Evolutionary conservation across 2,113 vertebrate species (phyloP), one percentile per base, ranked within the genome.

Genomic region (Thryonomys swinderianus): DNA sequence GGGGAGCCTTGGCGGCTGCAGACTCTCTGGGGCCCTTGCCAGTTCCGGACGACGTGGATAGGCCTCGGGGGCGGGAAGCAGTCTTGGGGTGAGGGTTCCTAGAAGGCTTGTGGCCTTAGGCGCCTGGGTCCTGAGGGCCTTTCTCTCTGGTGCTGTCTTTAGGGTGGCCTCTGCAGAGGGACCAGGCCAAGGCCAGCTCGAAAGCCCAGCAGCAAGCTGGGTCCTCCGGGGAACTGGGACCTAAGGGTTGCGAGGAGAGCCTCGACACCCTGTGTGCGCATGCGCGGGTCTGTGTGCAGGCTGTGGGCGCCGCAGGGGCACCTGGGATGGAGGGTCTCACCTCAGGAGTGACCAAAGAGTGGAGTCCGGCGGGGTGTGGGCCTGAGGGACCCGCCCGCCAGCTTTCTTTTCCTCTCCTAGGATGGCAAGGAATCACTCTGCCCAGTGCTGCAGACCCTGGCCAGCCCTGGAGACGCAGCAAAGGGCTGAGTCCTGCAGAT

Each of bases 61-160:
- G 48, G 30, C 30, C 17, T n/a, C n/a, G n/a, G n/a, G 25, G 61
- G 25, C 10, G 5, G 27, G 61, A 6, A 30, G 30, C 8, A 5
- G 61, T 23, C 2, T 30, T 34, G 74, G 74, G 48, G 10, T 48
- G 1, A 7, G 42, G 23, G 76, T 10, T 4, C 32, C 11, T 30
- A 5, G 64, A 57, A 48, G 73, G 40, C 13, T 25, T 17, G 25
- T 23, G 42, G 40, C 40, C 13, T 27, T 11, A 23, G 66, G 51
- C 55, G 0, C 30, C 14, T 2, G 18, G 45, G 11, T 16, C 6
- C 48, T 59, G 37, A 25, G 62, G 69, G 14, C 7, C 20, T 30
- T n/a, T 25, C 13, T 0, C 3, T 1, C n/a, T 17, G 55, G 23
- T 18, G 1, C 27, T 3, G 0, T 11, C 7, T 18, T 78, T 4